These are phyloP conservation scores for Diplodus puntazzo DNA, from an alignment of 2,797 vertebrate genomes.

Conservation along the genomic window DNA sequence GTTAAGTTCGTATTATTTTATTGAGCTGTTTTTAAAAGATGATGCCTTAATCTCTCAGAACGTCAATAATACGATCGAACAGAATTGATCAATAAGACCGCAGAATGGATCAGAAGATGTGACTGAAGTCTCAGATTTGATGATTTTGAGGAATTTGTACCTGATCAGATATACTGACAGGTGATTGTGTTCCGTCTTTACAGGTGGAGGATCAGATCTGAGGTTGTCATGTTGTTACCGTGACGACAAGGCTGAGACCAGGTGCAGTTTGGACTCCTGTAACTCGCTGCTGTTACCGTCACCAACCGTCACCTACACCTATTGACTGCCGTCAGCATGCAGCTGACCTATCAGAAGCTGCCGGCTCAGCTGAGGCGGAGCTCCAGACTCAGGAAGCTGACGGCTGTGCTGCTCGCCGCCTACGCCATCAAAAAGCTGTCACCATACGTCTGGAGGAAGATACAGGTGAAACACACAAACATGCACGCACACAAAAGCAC, in stretches of 20 bases:
- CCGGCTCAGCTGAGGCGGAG: conserved; percentile 74
- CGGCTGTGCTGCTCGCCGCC: conserved; percentile 65
- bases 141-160: no score
- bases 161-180: no score
- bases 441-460: conserved; percentile 69
- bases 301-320: no score
- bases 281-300: background rate
- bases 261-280: conserved; percentile 3
- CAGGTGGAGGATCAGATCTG: conserved; percentile 9
- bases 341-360: conserved; percentile 74
- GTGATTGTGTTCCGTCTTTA: no score
- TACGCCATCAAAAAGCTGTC: conserved; percentile 81
- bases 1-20: no score
- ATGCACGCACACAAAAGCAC: background rate
- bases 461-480: conserved; percentile 60
- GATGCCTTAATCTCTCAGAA: no score
- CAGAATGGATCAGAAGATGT: no score
- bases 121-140: no score
- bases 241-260: conserved; percentile 9
- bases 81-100: no score
- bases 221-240: conserved; percentile 27
- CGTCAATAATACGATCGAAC: no score
- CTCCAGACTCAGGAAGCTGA: conserved; percentile 67
- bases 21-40: no score
- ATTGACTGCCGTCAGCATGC: conserved; percentile 61